Percentiles rank a stretch among this genome's conserved stretches.
Conservation (phyloP, 2,888 invertebrate genomes). For the Steromphala cineraria region DNA sequence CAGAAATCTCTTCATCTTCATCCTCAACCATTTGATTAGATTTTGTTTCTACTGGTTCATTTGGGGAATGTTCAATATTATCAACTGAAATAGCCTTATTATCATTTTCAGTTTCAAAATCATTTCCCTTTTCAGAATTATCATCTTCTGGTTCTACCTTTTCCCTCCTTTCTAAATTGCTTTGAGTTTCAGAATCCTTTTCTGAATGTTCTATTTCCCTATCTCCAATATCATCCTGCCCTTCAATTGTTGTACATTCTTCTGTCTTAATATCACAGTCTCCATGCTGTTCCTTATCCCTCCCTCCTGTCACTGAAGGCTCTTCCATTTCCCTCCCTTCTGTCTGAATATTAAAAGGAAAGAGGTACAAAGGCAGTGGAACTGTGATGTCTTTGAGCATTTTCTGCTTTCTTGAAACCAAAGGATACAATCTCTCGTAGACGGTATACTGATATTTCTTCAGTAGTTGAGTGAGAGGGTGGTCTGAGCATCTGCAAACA, state of each 20-base stretch:
- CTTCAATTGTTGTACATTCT: no score
- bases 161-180: neutral
- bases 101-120: constrained; percentile 9
- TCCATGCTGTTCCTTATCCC: neutral
- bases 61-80: neutral
- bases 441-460: constrained; percentile 58
- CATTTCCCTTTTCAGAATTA: neutral
- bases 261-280: neutral
- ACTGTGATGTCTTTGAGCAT: constrained; percentile 51
- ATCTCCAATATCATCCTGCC: no score
- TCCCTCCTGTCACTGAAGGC: neutral
- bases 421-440: constrained; percentile 54
- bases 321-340: neutral
- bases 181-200: neutral
- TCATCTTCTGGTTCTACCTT: constrained; percentile 12
- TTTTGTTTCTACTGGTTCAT: neutral
- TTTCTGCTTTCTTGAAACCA: constrained; percentile 50
- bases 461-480: constrained; percentile 66
- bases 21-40: constrained; percentile 5
- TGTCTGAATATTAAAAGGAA: constrained; percentile 21
- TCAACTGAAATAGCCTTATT: constrained; percentile 3
- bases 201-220: neutral
- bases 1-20: constrained; percentile 9
- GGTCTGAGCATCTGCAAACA: constrained; percentile 62
- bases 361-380: constrained; percentile 43